phyloP scores from a whole-genome alignment of 2,888 invertebrate genomes.

The Pristionchus arcanus region DNA sequence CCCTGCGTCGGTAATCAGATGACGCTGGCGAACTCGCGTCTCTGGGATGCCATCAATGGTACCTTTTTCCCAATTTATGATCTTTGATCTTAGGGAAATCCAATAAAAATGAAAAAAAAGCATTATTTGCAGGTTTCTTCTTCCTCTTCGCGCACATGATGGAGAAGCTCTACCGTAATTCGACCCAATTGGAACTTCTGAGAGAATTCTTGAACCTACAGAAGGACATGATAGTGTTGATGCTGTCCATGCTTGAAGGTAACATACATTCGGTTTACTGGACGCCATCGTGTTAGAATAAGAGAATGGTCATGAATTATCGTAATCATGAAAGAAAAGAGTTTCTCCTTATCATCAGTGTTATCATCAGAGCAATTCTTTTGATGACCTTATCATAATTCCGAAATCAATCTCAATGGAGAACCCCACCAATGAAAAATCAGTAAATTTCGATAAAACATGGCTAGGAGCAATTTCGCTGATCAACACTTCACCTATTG shows the following conservation, averaged over 20 bases:
- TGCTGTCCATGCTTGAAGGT: slow-evolving; percentile 99
- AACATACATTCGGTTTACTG: too few species aligned
- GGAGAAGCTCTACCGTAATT: slow-evolving; percentile 94
- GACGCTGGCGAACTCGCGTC: slow-evolving; percentile 90
- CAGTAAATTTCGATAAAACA: too few species aligned
- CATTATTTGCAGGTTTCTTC: slow-evolving; percentile 86
- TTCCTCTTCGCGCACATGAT: slow-evolving; percentile 99
- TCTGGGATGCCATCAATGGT: slow-evolving; percentile 98
- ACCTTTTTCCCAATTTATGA: not conserved
- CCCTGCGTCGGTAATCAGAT: slow-evolving; percentile 99
- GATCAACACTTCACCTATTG: too few species aligned
- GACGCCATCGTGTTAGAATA: too few species aligned
- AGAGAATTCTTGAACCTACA: slow-evolving; percentile 97
- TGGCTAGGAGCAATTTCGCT: too few species aligned
- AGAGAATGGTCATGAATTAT: too few species aligned
- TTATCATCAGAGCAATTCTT: too few species aligned
- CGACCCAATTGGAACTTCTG: slow-evolving; percentile 96
- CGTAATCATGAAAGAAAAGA: too few species aligned
- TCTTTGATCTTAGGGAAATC: not conserved
- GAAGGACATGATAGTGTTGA: slow-evolving; percentile 99
- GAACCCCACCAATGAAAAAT: too few species aligned
- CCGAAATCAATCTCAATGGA: too few species aligned
- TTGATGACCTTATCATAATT: too few species aligned
- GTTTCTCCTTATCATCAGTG: too few species aligned
- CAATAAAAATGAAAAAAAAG: not conserved